Base-by-base conservation (phyloP, 2,113 vertebrate genomes). In the Istiophorus platypterus region DNA sequence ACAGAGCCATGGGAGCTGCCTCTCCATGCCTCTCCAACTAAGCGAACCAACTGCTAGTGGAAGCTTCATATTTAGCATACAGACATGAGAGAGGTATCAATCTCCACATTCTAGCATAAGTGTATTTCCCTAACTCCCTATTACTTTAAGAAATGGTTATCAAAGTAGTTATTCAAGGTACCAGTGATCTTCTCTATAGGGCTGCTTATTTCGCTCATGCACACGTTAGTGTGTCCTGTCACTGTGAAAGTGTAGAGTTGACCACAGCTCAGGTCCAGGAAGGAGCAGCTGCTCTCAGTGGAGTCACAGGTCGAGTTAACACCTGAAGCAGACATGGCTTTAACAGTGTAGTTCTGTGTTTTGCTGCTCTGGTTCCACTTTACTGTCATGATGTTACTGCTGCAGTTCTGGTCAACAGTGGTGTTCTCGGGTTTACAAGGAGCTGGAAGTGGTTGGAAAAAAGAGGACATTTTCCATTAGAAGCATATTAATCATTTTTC, bases 251-350 rank as follows among this genome's bases (percentile, higher is more conserved):
- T 87, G 84, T 94, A 95, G 34, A 18, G 69, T 26, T 86, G 82
- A 72, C 92, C 92, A 70, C 95, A 95, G 76, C 76, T 87, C 76
- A 95, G 72, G 77, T 92, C 61, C 67, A 72, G 74, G 62, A 95
- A 89, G 65, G 83, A 61, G 79, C 94, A 95, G 77, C 61, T 78
- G 42, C 69, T 85, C 24, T 69, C 59, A 3, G 54, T 58, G 76
- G 92, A 75, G 61, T 72, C 85, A 65, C 93, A 95, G 73, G 71
- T 84, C 41, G 64, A 26, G 74, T 78, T 89, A 3, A 83, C 58
- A 2, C 94, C 93, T 34, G 82, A 69, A 22, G 58, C 24, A 12
- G 89, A 87, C 0, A 41, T 54, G 37, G 90, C 92, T 64, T 37
- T 80, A 2, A 89, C 91, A 0, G 82, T 90, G 86, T 92, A 85